Percentiles rank a stretch among this genome's conserved stretches.
Conservation (phyloP, 2,888 invertebrate species). For the Amiota communis region DNA sequence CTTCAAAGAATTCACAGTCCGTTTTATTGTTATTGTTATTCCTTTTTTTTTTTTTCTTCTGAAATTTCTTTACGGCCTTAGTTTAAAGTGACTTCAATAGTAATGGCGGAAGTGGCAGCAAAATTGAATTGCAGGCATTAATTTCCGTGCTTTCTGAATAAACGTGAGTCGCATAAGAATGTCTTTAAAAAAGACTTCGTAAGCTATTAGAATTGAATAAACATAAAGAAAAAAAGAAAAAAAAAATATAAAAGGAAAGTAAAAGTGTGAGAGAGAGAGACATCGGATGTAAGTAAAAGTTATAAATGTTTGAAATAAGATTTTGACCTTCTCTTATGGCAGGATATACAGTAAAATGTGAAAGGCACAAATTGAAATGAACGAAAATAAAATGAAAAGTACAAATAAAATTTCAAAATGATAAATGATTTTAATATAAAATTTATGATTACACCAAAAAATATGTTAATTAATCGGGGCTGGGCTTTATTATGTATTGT, state of each 20-base stretch:
- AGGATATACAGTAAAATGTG: no score
- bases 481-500: no score
- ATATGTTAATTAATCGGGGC: no score
- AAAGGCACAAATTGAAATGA: no score
- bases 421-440: no score
- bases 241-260: not conserved
- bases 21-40: conserved; percentile 34
- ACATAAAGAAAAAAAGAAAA: not conserved
- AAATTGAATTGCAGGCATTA: conserved; percentile 65
- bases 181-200: no score
- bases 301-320: no score
- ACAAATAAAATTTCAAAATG: no score
- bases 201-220: not conserved
- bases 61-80: conserved; percentile 52
- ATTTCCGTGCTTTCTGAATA: conserved; percentile 58
- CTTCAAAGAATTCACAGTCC: not conserved
- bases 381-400: no score
- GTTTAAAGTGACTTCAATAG: no score
- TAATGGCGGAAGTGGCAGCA: conserved; percentile 52
- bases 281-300: not conserved
- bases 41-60: conserved; percentile 47
- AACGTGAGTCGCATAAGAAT: conserved; percentile 27
- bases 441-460: no score
- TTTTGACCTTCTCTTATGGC: no score
- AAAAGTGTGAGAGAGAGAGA: not conserved